Evolutionary conservation across 2,797 vertebrate genomes (phyloP).

Genomic region (Arrhamphus sclerolepis): DNA sequence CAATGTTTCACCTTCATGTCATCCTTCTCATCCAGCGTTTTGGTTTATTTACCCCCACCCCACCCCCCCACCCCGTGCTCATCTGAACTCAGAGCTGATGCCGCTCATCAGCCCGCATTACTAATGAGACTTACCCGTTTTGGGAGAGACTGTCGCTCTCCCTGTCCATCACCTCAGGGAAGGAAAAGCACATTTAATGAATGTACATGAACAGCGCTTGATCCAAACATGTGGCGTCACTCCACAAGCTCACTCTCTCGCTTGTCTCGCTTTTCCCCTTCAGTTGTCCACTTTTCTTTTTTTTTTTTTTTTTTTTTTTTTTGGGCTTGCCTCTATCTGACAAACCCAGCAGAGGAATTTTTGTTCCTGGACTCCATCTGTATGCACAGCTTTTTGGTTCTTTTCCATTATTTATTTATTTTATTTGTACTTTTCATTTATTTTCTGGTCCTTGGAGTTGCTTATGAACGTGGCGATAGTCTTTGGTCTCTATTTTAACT

Average conservation of each 20-base stretch:
- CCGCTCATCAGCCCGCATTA: conserved; percentile 15
- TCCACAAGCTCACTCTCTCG: conserved; percentile 42
- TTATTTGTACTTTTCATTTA: background rate
- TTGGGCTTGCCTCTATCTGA: conserved; percentile 25
- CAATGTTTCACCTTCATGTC: conserved; percentile 28
- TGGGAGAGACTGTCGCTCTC: conserved; percentile 18
- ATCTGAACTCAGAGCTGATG: conserved; percentile 11
- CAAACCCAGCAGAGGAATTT: conserved; percentile 26
- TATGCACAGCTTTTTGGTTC: background rate
- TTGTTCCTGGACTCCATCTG: conserved; percentile 20
- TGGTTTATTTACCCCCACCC: conserved; percentile 4
- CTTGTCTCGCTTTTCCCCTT: conserved; percentile 30
- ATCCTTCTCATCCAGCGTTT: conserved; percentile 29
- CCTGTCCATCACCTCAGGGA: conserved; percentile 48
- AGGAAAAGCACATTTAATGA: conserved; percentile 60
- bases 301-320: conserved; percentile 28
- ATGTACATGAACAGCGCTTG: conserved; percentile 49
- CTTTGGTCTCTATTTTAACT: too few relatives aligned
- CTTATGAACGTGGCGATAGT: too few relatives aligned
- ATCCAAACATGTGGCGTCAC: conserved; percentile 44
- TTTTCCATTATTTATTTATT: background rate
- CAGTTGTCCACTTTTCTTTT: conserved; percentile 22
- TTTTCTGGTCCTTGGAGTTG: too few relatives aligned
- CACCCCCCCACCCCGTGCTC: background rate
- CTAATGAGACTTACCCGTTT: conserved; percentile 42